These are phyloP conservation scores for Leptothorax acervorum DNA, from an alignment of 2,888 invertebrate genomes.

Conservation along the genomic window DNA sequence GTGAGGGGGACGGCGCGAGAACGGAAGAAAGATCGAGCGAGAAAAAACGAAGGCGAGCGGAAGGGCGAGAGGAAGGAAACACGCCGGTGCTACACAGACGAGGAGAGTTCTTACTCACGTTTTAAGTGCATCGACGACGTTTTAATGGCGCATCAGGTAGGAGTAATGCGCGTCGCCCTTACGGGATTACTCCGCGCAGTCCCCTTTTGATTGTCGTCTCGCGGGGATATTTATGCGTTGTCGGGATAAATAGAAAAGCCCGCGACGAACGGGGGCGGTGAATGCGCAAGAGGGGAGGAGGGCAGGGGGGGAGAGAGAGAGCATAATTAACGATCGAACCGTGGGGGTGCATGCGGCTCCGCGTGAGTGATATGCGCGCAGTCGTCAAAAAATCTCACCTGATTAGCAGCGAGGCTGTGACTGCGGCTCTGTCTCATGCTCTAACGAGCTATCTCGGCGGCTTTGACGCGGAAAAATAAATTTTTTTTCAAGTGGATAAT, in stretches of 20 bases:
- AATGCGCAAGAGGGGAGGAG: not conserved
- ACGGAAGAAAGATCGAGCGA: conserved; percentile 22
- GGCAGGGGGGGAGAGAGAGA: not conserved
- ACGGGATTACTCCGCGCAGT: conserved; percentile 41
- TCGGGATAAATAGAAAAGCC: conserved; percentile 45
- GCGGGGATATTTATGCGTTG: conserved; percentile 54
- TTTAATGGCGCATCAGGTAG: conserved; percentile 60
- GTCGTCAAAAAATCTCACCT: conserved; percentile 24
- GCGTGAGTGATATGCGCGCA: not conserved
- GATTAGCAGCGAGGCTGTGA: conserved; percentile 2
- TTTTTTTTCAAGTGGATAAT: not conserved
- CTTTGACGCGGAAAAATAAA: not conserved
- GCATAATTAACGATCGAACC: conserved; percentile 46
- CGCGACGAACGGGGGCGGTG: not conserved
- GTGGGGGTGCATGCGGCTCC: not conserved
- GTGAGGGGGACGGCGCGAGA: conserved; percentile 21
- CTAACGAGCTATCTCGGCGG: not conserved
- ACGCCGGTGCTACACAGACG: conserved; percentile 31
- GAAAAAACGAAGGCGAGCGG: conserved; percentile 16
- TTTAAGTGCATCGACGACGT: conserved; percentile 62
- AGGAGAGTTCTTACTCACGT: conserved; percentile 55
- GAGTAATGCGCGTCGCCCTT: conserved; percentile 51
- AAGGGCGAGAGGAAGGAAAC: not conserved
- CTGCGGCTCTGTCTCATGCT: not conserved
- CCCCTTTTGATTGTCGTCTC: conserved; percentile 49